Evolutionary conservation across 64 coral and sea anemone genomes (phyloP), one percentile per base, ranked within the genome.

Genomic region (Montipora cactus): DNA sequence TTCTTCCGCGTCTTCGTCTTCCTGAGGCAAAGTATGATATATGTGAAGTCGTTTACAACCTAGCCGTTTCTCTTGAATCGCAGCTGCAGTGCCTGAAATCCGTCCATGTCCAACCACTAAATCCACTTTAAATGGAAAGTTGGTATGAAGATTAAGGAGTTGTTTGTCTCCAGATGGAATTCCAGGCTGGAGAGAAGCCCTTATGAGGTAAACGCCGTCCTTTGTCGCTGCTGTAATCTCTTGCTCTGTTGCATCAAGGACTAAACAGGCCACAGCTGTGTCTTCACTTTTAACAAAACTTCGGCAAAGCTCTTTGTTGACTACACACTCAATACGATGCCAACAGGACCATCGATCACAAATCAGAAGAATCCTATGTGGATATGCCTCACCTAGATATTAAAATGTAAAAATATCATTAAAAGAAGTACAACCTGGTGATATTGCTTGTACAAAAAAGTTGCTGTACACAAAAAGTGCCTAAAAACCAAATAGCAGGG

Each of bases 41-140:
- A 95, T 45, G 64, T 92, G 94, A 19, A 95, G 89, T 18, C 83
- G 72, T 37, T 59, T 77, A 57, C 94, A 95, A 5, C 51, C 62
- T 2, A 87, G 55, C 9, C 14, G 86, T 44, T 75, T 46, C 28
- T 83, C 89, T 70, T 88, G 78, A 37, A 80, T 53, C 52, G 75
- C 89, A 44, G 94, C 94, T 75, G 83, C 94, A 64, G 89, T 64
- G 28, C 94, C 94, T 5, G 94, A 88, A 18, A 88, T 2, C 59
- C 47, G 62, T 9, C 89, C 89, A 88, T 95, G 89, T 8, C 94
- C 94, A 81, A 95, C 59, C 4, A 95, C 83, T 20, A 95, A 45
- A 88, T 95, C 89, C 12, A 76, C 57, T 75, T 79, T 37, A 69
- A 95, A 95, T 14, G 89, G 89, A 70, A 95, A 80, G 6, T 47